Conservation (phyloP, 2,113 vertebrate genomes). For the Urocynchramus pylzowi region DNA sequence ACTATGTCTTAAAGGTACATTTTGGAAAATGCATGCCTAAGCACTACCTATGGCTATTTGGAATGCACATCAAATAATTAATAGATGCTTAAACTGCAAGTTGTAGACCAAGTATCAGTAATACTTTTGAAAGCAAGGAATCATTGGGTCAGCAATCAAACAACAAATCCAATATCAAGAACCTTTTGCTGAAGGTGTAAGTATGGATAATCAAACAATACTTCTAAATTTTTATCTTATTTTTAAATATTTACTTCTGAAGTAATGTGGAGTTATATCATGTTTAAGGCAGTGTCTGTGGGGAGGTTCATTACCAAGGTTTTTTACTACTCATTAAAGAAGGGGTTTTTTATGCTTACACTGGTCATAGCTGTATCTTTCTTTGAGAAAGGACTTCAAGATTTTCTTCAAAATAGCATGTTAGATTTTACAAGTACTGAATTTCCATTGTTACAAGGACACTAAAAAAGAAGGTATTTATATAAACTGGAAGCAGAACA, state of each 20-base stretch:
- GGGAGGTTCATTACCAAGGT: not conserved
- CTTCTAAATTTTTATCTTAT: not conserved
- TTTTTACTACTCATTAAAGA: not conserved
- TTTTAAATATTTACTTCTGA: not conserved
- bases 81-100: not conserved
- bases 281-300: not conserved
- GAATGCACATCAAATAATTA: conserved; percentile 1
- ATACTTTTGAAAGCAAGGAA: not conserved
- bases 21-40: not conserved
- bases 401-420: not conserved
- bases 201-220: not conserved
- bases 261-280: not conserved
- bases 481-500: not conserved
- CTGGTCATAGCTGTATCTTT: not conserved
- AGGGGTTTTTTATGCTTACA: not conserved
- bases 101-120: not conserved
- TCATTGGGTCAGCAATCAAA: not conserved
- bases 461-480: not conserved
- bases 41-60: not conserved
- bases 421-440: not conserved
- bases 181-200: not conserved
- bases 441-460: not conserved
- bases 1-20: not conserved
- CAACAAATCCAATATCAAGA: not conserved
- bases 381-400: not conserved